Evolutionary conservation across 2,888 invertebrate genomes (phyloP).

Genomic region (Heteropelma amictum): DNA sequence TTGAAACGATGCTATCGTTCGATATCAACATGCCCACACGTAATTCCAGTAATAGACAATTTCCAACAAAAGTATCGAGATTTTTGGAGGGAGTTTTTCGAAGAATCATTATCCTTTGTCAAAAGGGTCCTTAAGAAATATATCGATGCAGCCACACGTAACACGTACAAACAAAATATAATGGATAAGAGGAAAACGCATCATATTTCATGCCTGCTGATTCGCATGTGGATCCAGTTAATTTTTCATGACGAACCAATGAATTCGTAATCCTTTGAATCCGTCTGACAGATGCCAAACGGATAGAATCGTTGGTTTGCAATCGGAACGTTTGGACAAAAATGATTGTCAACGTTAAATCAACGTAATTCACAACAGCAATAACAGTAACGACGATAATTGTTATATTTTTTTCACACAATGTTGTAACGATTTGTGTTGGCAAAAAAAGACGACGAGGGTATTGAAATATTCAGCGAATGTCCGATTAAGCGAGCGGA

Average conservation of each 20-base stretch:
- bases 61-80: constrained; percentile 42
- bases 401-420: too few species aligned
- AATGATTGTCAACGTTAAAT: too few species aligned
- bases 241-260: constrained; percentile 18
- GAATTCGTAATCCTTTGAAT: neutral
- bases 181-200: neutral
- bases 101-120: constrained; percentile 8
- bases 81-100: constrained; percentile 35
- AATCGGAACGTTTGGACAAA: too few species aligned
- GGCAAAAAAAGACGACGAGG: too few species aligned
- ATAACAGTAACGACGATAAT: too few species aligned
- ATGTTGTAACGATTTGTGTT: too few species aligned
- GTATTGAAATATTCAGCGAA: too few species aligned
- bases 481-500: too few species aligned
- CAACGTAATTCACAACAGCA: too few species aligned
- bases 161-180: neutral
- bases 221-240: too few species aligned
- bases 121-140: constrained; percentile 12
- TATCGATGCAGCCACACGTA: constrained; percentile 1
- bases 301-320: too few species aligned
- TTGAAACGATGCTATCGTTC: constrained; percentile 10
- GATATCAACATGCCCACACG: constrained; percentile 10
- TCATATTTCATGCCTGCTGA: constrained; percentile 15
- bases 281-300: constrained; percentile 3
- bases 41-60: constrained; percentile 44